Base-by-base conservation (phyloP, 2,113 vertebrate species). In the Cairina moschata region DNA sequence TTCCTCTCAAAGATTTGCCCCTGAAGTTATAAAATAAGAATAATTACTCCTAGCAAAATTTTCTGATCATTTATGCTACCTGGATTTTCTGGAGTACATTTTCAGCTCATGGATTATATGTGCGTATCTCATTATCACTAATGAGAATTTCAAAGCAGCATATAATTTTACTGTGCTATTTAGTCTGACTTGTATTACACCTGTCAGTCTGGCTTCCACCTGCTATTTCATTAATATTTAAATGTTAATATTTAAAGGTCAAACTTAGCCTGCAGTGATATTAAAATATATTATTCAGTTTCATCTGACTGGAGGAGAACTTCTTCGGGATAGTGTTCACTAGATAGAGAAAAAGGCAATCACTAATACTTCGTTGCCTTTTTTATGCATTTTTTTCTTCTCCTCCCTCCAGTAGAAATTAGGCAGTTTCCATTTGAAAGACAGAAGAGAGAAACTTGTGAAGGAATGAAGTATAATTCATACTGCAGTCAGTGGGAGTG, bases 201-300 rank as follows among this genome's bases (percentile, higher is more conserved):
- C 97, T 98, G 97, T 97, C 98, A 97, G 94, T 98, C 93, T 96
- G 81, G 91, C 95, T 96, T 96, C 69, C 92, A 96, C 78, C 86
- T 96, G 79, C 94, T 95, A 85, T 97, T 97, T 93, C 93, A 97
- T 98, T 97, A 98, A 97, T 98, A 98, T 97, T 98, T 97, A 97
- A 98, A 96, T 97, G 96, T 96, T 97, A 97, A 88, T 89, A 97
- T 97, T 97, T 97, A 98, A 98, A 98, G 97, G 97, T 98, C 97
- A 98, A 97, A 96, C 90, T 97, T 94, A 11, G 7, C 97, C 81
- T 97, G 85, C 9, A 55, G 96, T 95, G 96, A 86, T 97, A 96
- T 95, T 97, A 95, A 96, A 97, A 97, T 95, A 93, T 86, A 94
- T 93, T 96, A 95, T 94, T 97, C 82, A 42, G 16, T 91, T 96